Evolutionary conservation across 2,113 vertebrate species (phyloP), one percentile per base, ranked within the genome.

Genomic region (Onychostoma macrolepis): DNA sequence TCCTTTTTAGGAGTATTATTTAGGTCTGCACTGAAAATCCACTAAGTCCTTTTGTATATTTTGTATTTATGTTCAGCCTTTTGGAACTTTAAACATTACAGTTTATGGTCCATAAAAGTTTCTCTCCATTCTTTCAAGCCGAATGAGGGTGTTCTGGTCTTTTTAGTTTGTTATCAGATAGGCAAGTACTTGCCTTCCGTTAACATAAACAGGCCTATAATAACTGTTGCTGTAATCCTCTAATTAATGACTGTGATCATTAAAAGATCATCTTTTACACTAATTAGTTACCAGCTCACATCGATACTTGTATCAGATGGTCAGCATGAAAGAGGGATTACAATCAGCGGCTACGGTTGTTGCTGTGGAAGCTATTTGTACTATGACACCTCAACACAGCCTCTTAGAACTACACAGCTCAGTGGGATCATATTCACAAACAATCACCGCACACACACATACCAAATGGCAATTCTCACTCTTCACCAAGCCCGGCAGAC

Each of bases 381-480:
- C 28, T 45, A 45, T 63, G 72, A 77, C 58, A 75, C 75, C 84
- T 77, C 53, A 85, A n/a, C 63, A 50, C 65, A 36, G 28, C 43
- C 63, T 71, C 26, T 83, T 17, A 71, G 26, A 71, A 15, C 0
- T 61, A 85, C 58, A 43, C 74, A n/a, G 72, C 36, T 24, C 72
- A 43, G 84, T 38, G 71, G 63, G 67, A 71, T 87, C 86, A 71
- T 79, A 85, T 87, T 79, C 85, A 87, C 50, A 84, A 89, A 75
- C 84, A 78, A 53, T 21, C 45, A 74, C 74, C 6, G 19, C 63
- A 69, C 65, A 50, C 58, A 82, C 63, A 83, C 61, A 83, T 2
- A 43, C n/a, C 80, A 81, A 81, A 67, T 82, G 63, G 81, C 81
- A 24, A 63, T 50, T 83, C 58, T 87, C 71, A 87, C 48, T 87